A percentile compares a stretch with the other conserved stretches of the same genome.
Conservation (phyloP, 2,888 invertebrate species). For the Hylaea fasciaria region DNA sequence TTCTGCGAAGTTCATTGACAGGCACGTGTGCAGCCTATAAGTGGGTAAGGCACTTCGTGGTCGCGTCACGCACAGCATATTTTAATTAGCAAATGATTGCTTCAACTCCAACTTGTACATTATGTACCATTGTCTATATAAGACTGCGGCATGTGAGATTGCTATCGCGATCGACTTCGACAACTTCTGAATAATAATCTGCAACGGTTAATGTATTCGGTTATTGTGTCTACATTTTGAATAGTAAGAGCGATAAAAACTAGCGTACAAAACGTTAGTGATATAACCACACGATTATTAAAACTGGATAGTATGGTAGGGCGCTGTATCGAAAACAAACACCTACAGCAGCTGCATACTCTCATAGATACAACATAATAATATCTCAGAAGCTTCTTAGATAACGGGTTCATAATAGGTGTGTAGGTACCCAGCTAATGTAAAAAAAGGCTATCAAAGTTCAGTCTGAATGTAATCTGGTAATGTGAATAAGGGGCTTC, state of each 20-base stretch:
- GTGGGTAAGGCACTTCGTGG: slow-evolving; percentile 74
- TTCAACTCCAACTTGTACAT: slow-evolving; percentile 63
- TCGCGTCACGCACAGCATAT: slow-evolving; percentile 81
- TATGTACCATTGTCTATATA: slow-evolving; percentile 64
- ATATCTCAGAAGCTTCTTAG: not conserved
- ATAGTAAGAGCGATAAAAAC: slow-evolving; percentile 9
- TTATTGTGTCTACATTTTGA: slow-evolving; percentile 25
- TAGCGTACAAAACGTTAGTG: slow-evolving; percentile 6
- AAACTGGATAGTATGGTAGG: not conserved
- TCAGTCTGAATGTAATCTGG: slow-evolving; percentile 72
- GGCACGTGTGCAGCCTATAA: slow-evolving; percentile 81
- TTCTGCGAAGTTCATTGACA: slow-evolving; percentile 82
- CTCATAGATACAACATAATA: not conserved
- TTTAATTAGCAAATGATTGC: slow-evolving; percentile 81
- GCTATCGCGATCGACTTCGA: slow-evolving; percentile 63
- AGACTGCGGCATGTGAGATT: slow-evolving; percentile 65
- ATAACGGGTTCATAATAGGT: not conserved
- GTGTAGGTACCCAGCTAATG: slow-evolving; percentile 36
- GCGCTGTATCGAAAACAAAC: too few relatives aligned
- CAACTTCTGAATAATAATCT: slow-evolving; percentile 68
- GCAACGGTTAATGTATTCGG: slow-evolving; percentile 50
- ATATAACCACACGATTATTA: not conserved
- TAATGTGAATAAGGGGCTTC: slow-evolving; percentile 72
- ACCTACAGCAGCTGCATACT: not conserved
- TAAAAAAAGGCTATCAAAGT: slow-evolving; percentile 72